Evolutionary conservation across 2,888 invertebrate species (phyloP).

Genomic region (Idaea dimidiata): DNA sequence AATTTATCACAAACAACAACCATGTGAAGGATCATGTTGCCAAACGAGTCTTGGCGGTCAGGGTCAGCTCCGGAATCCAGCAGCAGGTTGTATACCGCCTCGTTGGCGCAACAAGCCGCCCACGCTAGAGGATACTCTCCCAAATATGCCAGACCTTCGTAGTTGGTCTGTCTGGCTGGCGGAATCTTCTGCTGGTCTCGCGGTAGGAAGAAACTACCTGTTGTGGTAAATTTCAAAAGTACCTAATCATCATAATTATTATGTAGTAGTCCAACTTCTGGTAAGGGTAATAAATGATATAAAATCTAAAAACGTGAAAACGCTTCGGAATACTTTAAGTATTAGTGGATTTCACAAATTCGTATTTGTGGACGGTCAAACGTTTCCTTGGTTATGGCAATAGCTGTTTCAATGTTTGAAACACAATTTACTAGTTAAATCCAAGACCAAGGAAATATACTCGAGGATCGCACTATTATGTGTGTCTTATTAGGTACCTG

Average conservation of each 20-base stretch:
- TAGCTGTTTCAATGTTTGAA: too few relatives aligned
- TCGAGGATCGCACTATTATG: too few relatives aligned
- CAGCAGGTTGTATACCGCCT: conserved; percentile 97
- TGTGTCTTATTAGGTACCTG: too few relatives aligned
- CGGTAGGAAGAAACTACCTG: conserved; percentile 95
- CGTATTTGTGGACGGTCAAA: too few relatives aligned
- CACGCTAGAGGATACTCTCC: conserved; percentile 98
- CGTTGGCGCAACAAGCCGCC: conserved; percentile 98
- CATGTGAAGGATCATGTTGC: conserved; percentile 99
- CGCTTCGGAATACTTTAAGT: too few relatives aligned
- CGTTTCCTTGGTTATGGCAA: too few relatives aligned
- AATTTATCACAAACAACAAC: conserved; percentile 98
- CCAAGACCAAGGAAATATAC: too few relatives aligned
- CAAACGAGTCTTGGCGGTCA: conserved; percentile 97
- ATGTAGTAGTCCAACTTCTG: too few relatives aligned
- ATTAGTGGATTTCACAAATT: too few relatives aligned
- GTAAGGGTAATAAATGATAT: too few relatives aligned
- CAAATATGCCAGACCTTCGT: conserved; percentile 97
- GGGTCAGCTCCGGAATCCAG: conserved; percentile 96
- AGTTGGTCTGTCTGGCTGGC: conserved; percentile 92
- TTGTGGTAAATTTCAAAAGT: conserved; percentile 6
- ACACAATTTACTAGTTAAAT: too few relatives aligned
- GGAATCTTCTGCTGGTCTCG: conserved; percentile 93
- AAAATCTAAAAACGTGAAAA: too few relatives aligned
- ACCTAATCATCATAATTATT: background rate